A percentile compares a stretch with the other conserved stretches of the same genome.
These are phyloP conservation scores for Candoia aspera DNA, from an alignment of 2,113 vertebrate species.

Conservation along the genomic window DNA sequence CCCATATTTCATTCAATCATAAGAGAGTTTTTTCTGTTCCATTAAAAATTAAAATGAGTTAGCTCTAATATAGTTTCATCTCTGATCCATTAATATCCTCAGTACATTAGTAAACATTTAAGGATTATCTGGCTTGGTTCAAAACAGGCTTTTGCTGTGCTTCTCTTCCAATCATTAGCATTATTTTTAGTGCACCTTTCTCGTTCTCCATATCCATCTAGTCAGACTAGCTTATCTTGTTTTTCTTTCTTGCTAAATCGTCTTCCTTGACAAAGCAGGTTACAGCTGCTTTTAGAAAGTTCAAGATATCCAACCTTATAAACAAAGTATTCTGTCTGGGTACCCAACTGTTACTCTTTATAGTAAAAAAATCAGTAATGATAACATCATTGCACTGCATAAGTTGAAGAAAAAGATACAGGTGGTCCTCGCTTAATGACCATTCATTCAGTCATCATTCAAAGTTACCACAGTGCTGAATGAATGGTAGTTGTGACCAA, in stretches of 20 bases:
- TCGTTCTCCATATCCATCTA: neutral
- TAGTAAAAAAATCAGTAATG: neutral
- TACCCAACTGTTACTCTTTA: neutral
- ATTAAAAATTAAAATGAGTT: neutral
- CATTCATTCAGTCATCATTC: neutral
- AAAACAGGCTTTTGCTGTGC: neutral
- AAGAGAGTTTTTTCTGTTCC: neutral
- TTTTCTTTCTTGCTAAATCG: neutral
- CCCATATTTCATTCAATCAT: neutral
- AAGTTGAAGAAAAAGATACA: neutral
- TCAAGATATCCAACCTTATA: neutral
- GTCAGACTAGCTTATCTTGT: neutral
- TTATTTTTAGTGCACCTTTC: neutral
- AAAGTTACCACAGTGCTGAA: neutral
- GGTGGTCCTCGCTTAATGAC: neutral
- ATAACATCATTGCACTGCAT: neutral
- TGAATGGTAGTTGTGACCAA: neutral
- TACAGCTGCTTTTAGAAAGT: rapidly evolving
- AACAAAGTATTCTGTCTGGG: too few species aligned
- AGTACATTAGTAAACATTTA: conserved; percentile 2
- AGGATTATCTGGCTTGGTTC: neutral
- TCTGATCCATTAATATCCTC: neutral
- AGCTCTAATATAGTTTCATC: neutral
- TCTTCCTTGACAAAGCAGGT: neutral
- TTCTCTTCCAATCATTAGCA: neutral